phyloP scores from a whole-genome alignment of 2,888 invertebrate species.

The Electrophaes corylata region DNA sequence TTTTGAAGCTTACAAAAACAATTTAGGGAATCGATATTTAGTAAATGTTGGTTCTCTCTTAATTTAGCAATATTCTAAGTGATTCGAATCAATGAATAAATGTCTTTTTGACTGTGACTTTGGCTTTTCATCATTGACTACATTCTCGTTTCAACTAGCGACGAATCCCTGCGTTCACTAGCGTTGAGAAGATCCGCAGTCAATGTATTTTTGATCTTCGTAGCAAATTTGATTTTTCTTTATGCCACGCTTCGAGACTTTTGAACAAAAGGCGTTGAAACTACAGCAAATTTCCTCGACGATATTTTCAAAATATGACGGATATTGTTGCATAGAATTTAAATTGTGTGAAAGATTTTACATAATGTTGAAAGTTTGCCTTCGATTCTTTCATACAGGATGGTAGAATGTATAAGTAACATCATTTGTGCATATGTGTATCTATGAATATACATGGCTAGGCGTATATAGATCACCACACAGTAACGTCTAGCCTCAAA shows the following conservation, averaged over 20 bases:
- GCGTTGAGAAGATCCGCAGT: too few species aligned
- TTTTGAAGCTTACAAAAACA: too few species aligned
- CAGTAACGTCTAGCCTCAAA: too few species aligned
- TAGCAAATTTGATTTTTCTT: conserved; percentile 27
- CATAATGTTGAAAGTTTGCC: conserved; percentile 21
- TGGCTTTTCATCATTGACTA: not conserved
- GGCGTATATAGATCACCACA: too few species aligned
- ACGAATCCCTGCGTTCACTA: conserved; percentile 5
- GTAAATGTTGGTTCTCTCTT: too few species aligned
- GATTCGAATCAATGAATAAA: too few species aligned
- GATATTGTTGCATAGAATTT: conserved; percentile 30
- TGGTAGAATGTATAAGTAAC: not conserved
- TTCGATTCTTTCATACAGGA: not conserved
- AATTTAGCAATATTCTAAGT: too few species aligned
- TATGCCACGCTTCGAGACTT: conserved; percentile 16
- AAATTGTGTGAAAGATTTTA: conserved; percentile 24
- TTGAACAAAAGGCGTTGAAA: conserved; percentile 28
- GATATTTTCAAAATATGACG: conserved; percentile 32
- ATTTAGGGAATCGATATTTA: too few species aligned
- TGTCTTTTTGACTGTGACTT: too few species aligned
- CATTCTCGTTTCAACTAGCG: not conserved
- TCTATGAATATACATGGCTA: too few species aligned
- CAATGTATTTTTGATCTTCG: conserved; percentile 34
- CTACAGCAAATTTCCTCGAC: conserved; percentile 24
- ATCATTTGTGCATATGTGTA: not conserved